A percentile compares a stretch with the other conserved stretches of the same genome.
These are phyloP conservation scores for Porites rus DNA, from an alignment of 92 coral and sea anemone genomes.

Conservation along the genomic window DNA sequence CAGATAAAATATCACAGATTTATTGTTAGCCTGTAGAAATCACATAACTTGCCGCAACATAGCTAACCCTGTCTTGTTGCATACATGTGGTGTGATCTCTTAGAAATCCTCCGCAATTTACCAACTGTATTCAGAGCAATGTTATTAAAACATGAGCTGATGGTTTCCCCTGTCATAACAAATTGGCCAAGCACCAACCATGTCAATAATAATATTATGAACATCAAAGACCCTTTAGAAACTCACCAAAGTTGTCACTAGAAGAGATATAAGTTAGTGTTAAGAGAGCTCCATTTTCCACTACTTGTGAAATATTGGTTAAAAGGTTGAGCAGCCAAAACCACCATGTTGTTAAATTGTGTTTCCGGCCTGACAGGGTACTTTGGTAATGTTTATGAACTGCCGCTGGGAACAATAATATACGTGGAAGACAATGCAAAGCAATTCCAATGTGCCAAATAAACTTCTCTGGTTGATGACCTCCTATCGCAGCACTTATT, in stretches of 20 bases:
- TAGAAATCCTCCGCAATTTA: too few relatives aligned
- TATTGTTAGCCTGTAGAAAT: neutral
- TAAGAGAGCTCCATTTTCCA: slow-evolving; percentile 89
- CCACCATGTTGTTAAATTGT: slow-evolving; percentile 40
- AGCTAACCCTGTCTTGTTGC: too few relatives aligned
- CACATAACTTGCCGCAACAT: too few relatives aligned
- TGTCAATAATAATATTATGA: neutral
- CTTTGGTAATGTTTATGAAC: slow-evolving; percentile 65
- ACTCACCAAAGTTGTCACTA: slow-evolving; percentile 90
- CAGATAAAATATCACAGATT: neutral
- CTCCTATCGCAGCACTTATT: slow-evolving; percentile 97
- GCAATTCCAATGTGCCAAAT: slow-evolving; percentile 96
- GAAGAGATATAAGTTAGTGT: slow-evolving; percentile 87
- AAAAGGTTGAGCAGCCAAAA: slow-evolving; percentile 72
- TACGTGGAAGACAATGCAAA: slow-evolving; percentile 82
- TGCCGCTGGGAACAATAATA: slow-evolving; percentile 50
- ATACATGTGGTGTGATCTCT: too few relatives aligned
- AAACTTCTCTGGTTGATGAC: slow-evolving; percentile 87
- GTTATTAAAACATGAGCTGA: too few relatives aligned
- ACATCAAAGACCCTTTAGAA: too few relatives aligned
- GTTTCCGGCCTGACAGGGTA: slow-evolving; percentile 43
- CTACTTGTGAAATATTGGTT: slow-evolving; percentile 54
- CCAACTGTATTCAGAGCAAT: too few relatives aligned
- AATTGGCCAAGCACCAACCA: too few relatives aligned
- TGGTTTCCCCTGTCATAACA: too few relatives aligned